Base-by-base conservation (phyloP, 2,888 invertebrate species). In the Aporophyla lueneburgensis region DNA sequence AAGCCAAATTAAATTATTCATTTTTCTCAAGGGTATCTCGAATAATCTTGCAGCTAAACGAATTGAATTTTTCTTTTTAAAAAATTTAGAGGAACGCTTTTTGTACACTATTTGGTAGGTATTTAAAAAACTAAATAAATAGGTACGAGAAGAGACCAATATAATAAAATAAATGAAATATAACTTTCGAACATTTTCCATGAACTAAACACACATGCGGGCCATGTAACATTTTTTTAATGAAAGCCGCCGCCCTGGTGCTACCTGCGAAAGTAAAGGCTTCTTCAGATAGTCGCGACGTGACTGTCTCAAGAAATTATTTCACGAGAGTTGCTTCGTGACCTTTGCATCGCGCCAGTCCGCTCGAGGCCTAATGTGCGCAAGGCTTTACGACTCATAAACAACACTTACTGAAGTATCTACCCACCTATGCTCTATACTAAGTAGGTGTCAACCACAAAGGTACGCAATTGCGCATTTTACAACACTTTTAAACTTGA, bases 381-480 rank as follows among this genome's bases (percentile, higher is more conserved):
- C 19, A 19, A 19, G 51, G 51, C 7, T 51, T 51, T 27, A 58
- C 58, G 16, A 58, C 16, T 58, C 27, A 27, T 58, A 7, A 58
- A 16, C 58, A 27, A 58, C 27, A 58, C 16, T 24, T 27, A 16
- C 58, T 58, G 27, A 59, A 19, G 5, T 63, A 40, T 7, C 16
- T 40, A 43, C 24, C 46, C 4, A 12, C 24, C 27, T 40, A 14
- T 46, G n/a, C 10, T 43, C n/a, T 40, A n/a, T 49, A 58, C 49
- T 74, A 27, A 43, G n/a, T 54, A 54, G 3, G 12, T 40, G 24
- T 67, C n/a, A 49, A 1, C 19, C 62, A 63, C 61, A 71, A 63
- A 74, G 56, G 53, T 70, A n/a, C n/a, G n/a, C n/a, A 56, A 69
- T 78, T 80, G 24, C n/a, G n/a, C 21, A 56, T 71, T 78, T 80